phyloP scores from a whole-genome alignment of 1,140 invertebrate species.

The Lucilia cuprina region DNA sequence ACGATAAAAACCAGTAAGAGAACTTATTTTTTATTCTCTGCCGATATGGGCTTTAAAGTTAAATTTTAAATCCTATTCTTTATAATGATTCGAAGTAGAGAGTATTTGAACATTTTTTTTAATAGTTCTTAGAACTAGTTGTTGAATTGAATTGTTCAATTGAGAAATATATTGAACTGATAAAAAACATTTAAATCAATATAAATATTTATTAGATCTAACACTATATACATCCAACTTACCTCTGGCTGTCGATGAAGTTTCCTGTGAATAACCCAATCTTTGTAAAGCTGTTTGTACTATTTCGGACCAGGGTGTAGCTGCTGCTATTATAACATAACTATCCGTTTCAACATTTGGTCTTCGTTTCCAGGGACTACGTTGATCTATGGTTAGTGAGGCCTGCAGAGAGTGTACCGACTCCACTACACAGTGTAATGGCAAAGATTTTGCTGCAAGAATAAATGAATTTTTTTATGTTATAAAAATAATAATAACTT shows the following conservation, averaged over 20 bases:
- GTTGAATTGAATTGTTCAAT: too few relatives aligned
- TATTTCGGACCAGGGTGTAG: constrained; percentile 84
- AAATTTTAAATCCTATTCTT: too few relatives aligned
- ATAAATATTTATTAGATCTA: too few relatives aligned
- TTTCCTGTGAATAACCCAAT: constrained; percentile 79
- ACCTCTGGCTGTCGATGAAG: constrained; percentile 82
- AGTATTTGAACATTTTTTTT: too few relatives aligned
- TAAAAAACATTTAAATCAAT: too few relatives aligned
- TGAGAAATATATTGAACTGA: too few relatives aligned
- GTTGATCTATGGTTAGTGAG: constrained; percentile 63
- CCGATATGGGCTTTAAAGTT: too few relatives aligned
- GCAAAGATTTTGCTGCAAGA: constrained; percentile 83
- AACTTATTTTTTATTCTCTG: too few relatives aligned
- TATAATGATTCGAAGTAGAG: too few relatives aligned
- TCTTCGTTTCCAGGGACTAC: constrained; percentile 67
- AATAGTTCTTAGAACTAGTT: too few relatives aligned
- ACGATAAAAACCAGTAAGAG: too few relatives aligned
- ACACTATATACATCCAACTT: constrained; percentile 42
- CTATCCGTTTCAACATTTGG: constrained; percentile 85
- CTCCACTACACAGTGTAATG: constrained; percentile 91
- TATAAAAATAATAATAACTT: too few relatives aligned
- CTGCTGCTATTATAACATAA: constrained; percentile 91
- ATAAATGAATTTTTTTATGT: background rate
- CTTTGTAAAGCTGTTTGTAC: constrained; percentile 79
- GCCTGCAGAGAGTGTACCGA: constrained; percentile 72